Percentiles rank a stretch among this genome's conserved stretches.
These are phyloP conservation scores for Coreoperca whiteheadi DNA, from an alignment of 2,113 vertebrate species.

Conservation along the genomic window DNA sequence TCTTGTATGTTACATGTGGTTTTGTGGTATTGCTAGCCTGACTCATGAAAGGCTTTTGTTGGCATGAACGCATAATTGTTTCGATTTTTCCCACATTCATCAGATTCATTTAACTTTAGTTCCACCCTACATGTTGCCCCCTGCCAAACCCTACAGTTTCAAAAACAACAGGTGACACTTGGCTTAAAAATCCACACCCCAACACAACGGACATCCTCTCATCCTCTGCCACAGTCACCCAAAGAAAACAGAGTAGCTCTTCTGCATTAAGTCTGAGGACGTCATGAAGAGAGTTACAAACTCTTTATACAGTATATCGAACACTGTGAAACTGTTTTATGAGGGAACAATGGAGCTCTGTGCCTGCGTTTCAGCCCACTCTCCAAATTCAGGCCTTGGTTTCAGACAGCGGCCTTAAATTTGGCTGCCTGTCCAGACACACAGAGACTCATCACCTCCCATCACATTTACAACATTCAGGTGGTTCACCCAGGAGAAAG, in stretches of 20 bases:
- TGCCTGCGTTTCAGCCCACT: slow-evolving; percentile 15
- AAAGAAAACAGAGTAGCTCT: neutral
- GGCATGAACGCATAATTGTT: neutral
- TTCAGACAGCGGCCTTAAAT: slow-evolving; percentile 63
- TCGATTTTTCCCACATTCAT: neutral
- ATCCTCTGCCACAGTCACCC: neutral
- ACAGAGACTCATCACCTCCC: slow-evolving; percentile 37
- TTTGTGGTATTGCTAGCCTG: neutral
- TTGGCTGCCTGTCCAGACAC: slow-evolving; percentile 38
- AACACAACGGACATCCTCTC: neutral
- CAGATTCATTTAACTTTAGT: neutral
- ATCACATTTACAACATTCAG: slow-evolving; percentile 43
- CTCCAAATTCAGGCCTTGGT: slow-evolving; percentile 40
- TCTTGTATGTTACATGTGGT: neutral
- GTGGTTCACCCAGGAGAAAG: slow-evolving; percentile 4
- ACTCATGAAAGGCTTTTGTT: neutral
- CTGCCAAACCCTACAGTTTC: neutral
- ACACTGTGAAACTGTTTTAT: slow-evolving; percentile 42
- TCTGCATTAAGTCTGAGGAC: neutral
- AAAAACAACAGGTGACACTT: neutral
- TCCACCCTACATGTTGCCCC: neutral
- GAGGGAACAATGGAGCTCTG: slow-evolving; percentile 54
- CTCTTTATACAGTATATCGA: slow-evolving; percentile 32
- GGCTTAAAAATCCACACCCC: neutral
- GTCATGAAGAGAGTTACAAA: neutral